Conservation (phyloP, 1,140 invertebrate genomes). For the Sesamia nonagrioides region DNA sequence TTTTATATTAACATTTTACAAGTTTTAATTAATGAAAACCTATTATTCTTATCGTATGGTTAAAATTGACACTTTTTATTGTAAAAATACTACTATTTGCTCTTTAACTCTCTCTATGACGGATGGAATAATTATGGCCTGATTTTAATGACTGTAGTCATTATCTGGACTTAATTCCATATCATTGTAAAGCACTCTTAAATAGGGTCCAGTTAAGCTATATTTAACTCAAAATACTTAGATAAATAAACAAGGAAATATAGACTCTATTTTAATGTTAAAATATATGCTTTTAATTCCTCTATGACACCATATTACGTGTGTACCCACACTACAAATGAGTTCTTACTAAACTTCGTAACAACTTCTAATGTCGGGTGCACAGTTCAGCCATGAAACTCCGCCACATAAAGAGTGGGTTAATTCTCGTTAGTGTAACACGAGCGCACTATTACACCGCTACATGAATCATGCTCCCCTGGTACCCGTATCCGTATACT, state of each 20-base stretch:
- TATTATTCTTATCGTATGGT: too few species aligned
- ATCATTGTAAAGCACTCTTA: too few species aligned
- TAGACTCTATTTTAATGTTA: not conserved
- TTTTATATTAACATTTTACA: too few species aligned
- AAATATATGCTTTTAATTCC: not conserved
- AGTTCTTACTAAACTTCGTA: not conserved
- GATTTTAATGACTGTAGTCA: too few species aligned
- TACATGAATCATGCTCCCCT: constrained; percentile 27
- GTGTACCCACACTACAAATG: not conserved
- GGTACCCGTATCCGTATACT: constrained; percentile 10
- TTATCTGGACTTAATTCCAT: too few species aligned
- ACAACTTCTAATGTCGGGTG: constrained; percentile 18
- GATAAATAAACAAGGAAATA: not conserved
- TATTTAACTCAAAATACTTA: not conserved
- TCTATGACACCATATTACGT: not conserved
- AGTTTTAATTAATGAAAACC: too few species aligned
- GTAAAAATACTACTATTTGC: too few species aligned
- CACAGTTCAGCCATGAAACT: constrained; percentile 24
- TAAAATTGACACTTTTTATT: too few species aligned
- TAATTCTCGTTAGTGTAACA: constrained; percentile 36
- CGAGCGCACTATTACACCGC: constrained; percentile 27
- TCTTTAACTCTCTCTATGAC: too few species aligned
- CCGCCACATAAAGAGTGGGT: constrained; percentile 30
- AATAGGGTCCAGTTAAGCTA: too few species aligned
- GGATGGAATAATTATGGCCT: too few species aligned